phyloP scores from a whole-genome alignment of 2,888 invertebrate genomes.

The Nephrotoma appendiculata region DNA sequence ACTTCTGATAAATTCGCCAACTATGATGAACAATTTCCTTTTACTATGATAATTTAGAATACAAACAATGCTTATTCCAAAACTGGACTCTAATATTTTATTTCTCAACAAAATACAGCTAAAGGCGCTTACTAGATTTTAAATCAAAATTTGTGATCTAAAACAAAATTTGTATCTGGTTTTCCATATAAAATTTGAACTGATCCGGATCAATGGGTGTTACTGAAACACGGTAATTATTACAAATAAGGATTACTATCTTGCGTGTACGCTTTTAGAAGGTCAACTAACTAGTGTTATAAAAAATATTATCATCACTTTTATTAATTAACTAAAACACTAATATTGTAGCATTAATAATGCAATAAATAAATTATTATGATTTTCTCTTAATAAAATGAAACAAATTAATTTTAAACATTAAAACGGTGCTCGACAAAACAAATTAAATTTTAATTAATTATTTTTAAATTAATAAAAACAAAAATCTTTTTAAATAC shows the following conservation, averaged over 20 bases:
- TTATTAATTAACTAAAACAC: background rate
- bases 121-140: too few relatives aligned
- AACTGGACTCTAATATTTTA: too few relatives aligned
- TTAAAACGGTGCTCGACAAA: background rate
- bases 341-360: background rate
- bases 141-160: too few relatives aligned
- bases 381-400: background rate
- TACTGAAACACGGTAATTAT: background rate
- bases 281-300: background rate
- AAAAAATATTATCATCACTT: background rate
- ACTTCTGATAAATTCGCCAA: too few relatives aligned
- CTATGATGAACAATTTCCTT: too few relatives aligned
- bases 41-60: too few relatives aligned
- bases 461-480: background rate
- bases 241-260: background rate
- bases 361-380: background rate
- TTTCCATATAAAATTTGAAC: too few relatives aligned
- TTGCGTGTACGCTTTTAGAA: background rate
- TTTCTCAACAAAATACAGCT: too few relatives aligned
- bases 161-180: too few relatives aligned
- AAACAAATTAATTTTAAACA: background rate
- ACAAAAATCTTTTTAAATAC: background rate
- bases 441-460: background rate
- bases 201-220: too few relatives aligned
- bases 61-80: too few relatives aligned